These are phyloP conservation scores for Standfussiana lucernea DNA, from an alignment of 2,888 invertebrate genomes.

Conservation along the genomic window DNA sequence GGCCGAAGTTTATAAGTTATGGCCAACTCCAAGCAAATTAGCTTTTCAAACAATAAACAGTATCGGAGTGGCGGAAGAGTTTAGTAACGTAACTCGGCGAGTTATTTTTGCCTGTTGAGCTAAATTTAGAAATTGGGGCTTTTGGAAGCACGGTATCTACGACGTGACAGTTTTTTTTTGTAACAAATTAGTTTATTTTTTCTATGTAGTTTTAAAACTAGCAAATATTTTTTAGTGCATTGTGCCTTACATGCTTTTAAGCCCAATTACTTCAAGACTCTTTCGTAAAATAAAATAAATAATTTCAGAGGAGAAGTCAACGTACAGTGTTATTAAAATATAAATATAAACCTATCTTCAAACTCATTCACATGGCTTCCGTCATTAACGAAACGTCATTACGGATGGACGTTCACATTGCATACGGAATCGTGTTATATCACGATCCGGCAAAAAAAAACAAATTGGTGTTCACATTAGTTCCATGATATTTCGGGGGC, in stretches of 20 bases:
- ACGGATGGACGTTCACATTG: too few relatives aligned
- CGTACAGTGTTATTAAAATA: background rate
- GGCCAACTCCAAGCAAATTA: conserved; percentile 52
- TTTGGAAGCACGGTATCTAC: background rate
- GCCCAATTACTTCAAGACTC: background rate
- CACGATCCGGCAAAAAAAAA: too few relatives aligned
- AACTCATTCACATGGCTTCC: too few relatives aligned
- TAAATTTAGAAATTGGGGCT: conserved; percentile 23
- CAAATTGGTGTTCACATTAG: too few relatives aligned
- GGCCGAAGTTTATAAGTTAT: conserved; percentile 60
- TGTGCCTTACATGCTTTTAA: background rate
- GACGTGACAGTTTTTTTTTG: conserved; percentile 23
- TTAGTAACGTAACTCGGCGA: conserved; percentile 21
- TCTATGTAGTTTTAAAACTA: background rate
- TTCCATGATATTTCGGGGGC: too few relatives aligned
- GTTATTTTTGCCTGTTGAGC: conserved; percentile 27
- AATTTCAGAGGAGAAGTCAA: background rate
- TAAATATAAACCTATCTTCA: background rate
- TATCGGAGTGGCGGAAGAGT: conserved; percentile 32
- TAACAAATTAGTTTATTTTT: background rate
- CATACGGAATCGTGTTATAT: too few relatives aligned
- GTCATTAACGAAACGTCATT: too few relatives aligned
- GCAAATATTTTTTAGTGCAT: background rate
- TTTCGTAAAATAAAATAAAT: background rate
- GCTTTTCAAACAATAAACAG: conserved; percentile 53